These are phyloP conservation scores for Leptodactylus fuscus DNA, from an alignment of 2,113 vertebrate species.

Conservation along the genomic window DNA sequence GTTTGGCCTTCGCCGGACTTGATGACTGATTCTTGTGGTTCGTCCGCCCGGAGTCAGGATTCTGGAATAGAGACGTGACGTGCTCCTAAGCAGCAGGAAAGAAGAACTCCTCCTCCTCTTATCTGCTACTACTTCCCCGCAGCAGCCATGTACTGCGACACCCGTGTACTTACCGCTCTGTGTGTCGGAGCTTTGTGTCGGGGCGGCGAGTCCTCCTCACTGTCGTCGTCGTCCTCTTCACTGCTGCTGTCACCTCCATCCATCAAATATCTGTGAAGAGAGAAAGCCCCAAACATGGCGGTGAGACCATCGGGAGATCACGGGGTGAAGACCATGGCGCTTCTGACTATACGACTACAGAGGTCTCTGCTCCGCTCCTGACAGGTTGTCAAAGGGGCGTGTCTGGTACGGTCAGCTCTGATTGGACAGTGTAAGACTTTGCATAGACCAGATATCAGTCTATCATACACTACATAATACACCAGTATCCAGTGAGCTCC, in stretches of 20 bases:
- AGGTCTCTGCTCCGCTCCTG: too few species aligned
- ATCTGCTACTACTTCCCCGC: neutral
- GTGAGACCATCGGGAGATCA: too few species aligned
- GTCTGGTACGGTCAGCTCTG: too few species aligned
- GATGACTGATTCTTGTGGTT: conserved; percentile 57
- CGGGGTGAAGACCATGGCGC: too few species aligned
- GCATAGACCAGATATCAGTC: too few species aligned
- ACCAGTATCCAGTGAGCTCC: too few species aligned
- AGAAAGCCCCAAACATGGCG: too few species aligned
- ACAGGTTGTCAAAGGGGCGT: too few species aligned
- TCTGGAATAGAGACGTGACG: neutral
- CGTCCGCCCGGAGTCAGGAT: conserved; percentile 13
- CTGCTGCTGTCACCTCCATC: conserved; percentile 81
- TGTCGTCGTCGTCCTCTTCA: conserved; percentile 66
- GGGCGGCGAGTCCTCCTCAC: conserved; percentile 63
- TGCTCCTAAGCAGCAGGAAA: neutral
- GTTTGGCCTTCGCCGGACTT: conserved; percentile 57
- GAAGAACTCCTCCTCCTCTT: neutral
- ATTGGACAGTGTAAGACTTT: too few species aligned
- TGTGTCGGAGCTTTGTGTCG: conserved; percentile 33
- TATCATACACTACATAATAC: too few species aligned
- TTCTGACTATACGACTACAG: too few species aligned
- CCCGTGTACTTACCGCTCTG: conserved; percentile 35
- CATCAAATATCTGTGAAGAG: conserved; percentile 86
- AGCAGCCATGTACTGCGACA: too few species aligned